Base-by-base conservation (phyloP, 2,113 vertebrate genomes). In the Myotis lucifugus region DNA sequence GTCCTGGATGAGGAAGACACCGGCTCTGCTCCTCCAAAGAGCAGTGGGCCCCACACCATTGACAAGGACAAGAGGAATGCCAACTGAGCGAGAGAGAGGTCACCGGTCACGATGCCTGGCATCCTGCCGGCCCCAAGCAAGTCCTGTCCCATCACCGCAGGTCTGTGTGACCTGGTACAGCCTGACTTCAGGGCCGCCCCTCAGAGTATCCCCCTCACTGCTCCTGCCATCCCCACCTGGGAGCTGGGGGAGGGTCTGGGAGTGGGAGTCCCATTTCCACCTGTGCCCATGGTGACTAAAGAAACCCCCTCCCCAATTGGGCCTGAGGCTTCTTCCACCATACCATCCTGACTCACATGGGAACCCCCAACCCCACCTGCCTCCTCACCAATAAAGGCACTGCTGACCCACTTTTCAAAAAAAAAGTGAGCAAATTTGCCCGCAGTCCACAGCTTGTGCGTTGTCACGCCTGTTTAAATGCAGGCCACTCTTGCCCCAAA, bases 1-100 rank as follows among this genome's bases (percentile, higher is more conserved):
- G 74, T 99, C 90, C 98, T 90, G 1, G 99, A 9, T 1, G 59
- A 11, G 59, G 59, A 61, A 27, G 59, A 61, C 10, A 11, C 9
- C 3, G 59, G 59, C 59, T 61, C 59, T 4, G 59, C 59, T 11
- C 59, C 59, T 4, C 21, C 59, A 10, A 61, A 61, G 59, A 11
- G 3, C 59, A 61, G 59, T 5, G 59, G 59, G 59, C 23, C 11
- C 3, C 8, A 4, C 59, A 10, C 3, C 21, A 61, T 27, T 4
- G 59, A 61, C 59, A 25, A 11, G 4, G 59, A 27, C 59, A 27
- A 27, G 59, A 5, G 25, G 9, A 2, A 4, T 1, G 59, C 59
- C 59, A 11, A 61, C 59, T 61, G 59, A 27, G 23, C 10, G 59
- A 61, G 59, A 10, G 3, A 8, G 59, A 72, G 32, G 85, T 64